phyloP scores from a whole-genome alignment of 2,113 vertebrate genomes.

The Corythaeola cristata region DNA sequence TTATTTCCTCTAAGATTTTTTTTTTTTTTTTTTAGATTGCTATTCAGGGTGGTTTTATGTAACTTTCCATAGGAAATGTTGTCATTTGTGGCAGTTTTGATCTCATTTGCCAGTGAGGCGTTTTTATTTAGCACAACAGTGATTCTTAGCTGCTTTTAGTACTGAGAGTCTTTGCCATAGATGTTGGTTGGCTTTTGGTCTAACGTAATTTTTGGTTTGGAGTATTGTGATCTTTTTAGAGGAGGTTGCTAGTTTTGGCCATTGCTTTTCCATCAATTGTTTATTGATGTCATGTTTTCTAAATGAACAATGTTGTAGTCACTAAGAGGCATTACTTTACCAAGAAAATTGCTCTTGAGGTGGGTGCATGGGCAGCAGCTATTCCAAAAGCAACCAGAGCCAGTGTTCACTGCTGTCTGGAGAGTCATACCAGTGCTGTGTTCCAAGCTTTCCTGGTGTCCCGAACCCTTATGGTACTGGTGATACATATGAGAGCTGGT shows the following conservation, averaged over 20 bases:
- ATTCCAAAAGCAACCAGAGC: neutral
- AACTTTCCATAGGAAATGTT: conserved; percentile 71
- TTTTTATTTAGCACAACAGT: conserved; percentile 40
- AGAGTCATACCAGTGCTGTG: neutral
- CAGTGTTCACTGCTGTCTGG: neutral
- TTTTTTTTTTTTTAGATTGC: conserved; percentile 22
- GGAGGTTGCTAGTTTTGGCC: neutral
- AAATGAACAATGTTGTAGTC: neutral
- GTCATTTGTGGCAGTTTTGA: conserved; percentile 58
- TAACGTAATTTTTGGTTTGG: neutral
- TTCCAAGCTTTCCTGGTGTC: neutral
- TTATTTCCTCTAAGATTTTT: conserved; percentile 50
- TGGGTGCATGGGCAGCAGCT: neutral
- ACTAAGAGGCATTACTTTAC: neutral
- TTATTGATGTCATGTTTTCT: neutral
- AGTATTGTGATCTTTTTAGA: neutral
- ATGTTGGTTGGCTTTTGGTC: neutral
- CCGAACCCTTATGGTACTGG: neutral
- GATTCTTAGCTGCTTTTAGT: conserved; percentile 24
- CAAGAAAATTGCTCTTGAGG: neutral
- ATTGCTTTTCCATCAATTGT: neutral
- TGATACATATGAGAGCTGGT: neutral
- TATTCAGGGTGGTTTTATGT: conserved; percentile 26
- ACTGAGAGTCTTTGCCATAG: neutral
- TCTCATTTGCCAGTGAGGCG: neutral